Percentiles rank a stretch among this genome's conserved stretches.
These are phyloP conservation scores for Zophobas morio DNA, from an alignment of 1,140 invertebrate species.

Conservation along the genomic window DNA sequence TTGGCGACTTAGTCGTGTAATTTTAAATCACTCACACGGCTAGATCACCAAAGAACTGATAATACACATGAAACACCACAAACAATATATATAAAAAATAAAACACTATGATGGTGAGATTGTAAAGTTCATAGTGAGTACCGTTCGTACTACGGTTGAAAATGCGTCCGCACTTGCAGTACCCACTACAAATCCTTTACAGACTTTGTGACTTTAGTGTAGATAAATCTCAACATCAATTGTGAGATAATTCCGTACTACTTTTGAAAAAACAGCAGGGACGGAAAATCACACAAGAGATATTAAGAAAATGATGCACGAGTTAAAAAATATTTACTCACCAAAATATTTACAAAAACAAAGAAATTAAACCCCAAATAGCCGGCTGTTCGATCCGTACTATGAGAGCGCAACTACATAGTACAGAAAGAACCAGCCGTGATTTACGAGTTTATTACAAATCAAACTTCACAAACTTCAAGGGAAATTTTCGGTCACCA, in stretches of 20 bases:
- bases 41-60: slow-evolving; percentile 67
- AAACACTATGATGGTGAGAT: too few relatives aligned
- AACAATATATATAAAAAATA: too few relatives aligned
- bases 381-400: slow-evolving; percentile 50
- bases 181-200: slow-evolving; percentile 46
- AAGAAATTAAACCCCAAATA: slow-evolving; percentile 44
- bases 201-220: not conserved
- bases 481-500: not conserved
- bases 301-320: slow-evolving; percentile 36
- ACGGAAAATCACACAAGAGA: slow-evolving; percentile 56
- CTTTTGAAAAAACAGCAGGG: slow-evolving; percentile 54
- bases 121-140: slow-evolving; percentile 53
- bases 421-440: slow-evolving; percentile 50
- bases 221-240: slow-evolving; percentile 40
- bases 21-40: slow-evolving; percentile 64
- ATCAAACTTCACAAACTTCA: slow-evolving; percentile 20
- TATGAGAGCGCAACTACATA: slow-evolving; percentile 38
- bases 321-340: slow-evolving; percentile 23
- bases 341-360: slow-evolving; percentile 17
- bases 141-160: slow-evolving; percentile 55
- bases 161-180: slow-evolving; percentile 46
- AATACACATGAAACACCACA: slow-evolving; percentile 1
- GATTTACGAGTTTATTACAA: slow-evolving; percentile 56
- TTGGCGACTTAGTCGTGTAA: slow-evolving; percentile 63
- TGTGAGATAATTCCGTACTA: slow-evolving; percentile 62